Evolutionary conservation across 2,113 vertebrate species (phyloP).

Genomic region (Colaptes auratus): DNA sequence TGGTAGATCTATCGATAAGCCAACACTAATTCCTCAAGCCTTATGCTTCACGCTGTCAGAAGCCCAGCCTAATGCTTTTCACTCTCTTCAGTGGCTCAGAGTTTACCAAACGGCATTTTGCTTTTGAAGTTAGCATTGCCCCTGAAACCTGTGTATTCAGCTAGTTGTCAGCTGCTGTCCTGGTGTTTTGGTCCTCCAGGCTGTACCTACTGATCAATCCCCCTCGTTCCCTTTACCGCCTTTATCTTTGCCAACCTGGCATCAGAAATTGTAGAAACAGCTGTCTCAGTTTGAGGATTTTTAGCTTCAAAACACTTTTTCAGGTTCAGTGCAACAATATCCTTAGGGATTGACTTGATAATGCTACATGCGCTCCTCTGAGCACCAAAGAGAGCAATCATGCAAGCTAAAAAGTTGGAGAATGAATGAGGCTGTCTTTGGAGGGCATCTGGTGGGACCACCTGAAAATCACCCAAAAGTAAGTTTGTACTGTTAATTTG

Average conservation of each 20-base stretch:
- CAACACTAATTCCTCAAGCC: not conserved
- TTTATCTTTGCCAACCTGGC: not conserved
- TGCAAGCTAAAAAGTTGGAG: not conserved
- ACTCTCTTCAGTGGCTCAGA: not conserved
- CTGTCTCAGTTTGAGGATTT: not conserved
- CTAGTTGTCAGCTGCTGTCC: not conserved
- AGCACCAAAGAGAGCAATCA: not conserved
- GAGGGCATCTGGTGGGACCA: not conserved
- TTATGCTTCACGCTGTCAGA: not conserved
- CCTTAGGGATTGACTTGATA: not conserved
- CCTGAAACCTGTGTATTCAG: not conserved
- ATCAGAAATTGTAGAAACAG: not conserved
- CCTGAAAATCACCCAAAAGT: not conserved
- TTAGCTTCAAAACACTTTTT: not conserved
- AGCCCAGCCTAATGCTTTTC: not conserved
- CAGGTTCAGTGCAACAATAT: not conserved
- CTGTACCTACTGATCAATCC: not conserved
- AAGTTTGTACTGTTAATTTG: not conserved
- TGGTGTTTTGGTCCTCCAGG: not conserved
- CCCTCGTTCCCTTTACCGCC: not conserved
- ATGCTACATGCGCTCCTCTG: not conserved
- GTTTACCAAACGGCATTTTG: not conserved
- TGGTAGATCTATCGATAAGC: not conserved
- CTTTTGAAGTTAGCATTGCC: not conserved
- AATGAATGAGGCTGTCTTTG: not conserved